Conservation (phyloP, 1,140 invertebrate species). For the Chrysomallon squamiferum region DNA sequence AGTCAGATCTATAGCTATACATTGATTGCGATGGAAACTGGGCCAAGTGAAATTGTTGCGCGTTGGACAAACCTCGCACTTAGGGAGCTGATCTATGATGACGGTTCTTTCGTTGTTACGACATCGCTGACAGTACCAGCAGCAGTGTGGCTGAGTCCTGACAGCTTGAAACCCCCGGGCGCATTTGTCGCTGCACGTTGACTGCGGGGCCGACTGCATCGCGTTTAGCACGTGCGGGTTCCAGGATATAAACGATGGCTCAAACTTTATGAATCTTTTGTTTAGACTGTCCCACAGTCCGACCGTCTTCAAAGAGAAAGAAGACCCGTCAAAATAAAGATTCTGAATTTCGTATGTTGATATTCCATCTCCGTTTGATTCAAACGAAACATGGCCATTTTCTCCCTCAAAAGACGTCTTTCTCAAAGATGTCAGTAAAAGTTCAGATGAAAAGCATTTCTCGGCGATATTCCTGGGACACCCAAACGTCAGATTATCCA, state of each 20-base stretch:
- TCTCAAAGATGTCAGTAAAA: slow-evolving; percentile 12
- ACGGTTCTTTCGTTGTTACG: slow-evolving; percentile 30
- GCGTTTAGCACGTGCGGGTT: not conserved
- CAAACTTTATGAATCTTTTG: slow-evolving; percentile 3
- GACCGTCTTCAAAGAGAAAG: not conserved
- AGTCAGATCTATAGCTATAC: slow-evolving; percentile 54
- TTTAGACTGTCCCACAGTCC: slow-evolving; percentile 14
- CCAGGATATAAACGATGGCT: slow-evolving; percentile 9
- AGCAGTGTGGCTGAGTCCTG: slow-evolving; percentile 17
- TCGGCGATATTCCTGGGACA: not conserved
- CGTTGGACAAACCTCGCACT: slow-evolving; percentile 31
- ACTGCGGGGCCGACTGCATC: slow-evolving; percentile 5
- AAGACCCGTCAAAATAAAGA: not conserved
- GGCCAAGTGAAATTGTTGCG: slow-evolving; percentile 37
- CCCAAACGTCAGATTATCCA: slow-evolving; percentile 61
- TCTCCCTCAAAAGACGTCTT: slow-evolving; percentile 19
- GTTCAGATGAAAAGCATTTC: slow-evolving; percentile 11
- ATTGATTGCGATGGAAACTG: slow-evolving; percentile 65
- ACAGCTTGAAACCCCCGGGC: slow-evolving; percentile 6
- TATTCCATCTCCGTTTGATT: slow-evolving; percentile 27
- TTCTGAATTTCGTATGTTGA: slow-evolving; percentile 14
- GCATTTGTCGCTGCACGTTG: slow-evolving; percentile 27
- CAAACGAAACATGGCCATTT: slow-evolving; percentile 20
- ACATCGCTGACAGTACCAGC: slow-evolving; percentile 35
- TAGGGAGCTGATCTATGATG: slow-evolving; percentile 10